Conservation (phyloP, 2,113 vertebrate genomes). For the Neotragus pygmaeus region DNA sequence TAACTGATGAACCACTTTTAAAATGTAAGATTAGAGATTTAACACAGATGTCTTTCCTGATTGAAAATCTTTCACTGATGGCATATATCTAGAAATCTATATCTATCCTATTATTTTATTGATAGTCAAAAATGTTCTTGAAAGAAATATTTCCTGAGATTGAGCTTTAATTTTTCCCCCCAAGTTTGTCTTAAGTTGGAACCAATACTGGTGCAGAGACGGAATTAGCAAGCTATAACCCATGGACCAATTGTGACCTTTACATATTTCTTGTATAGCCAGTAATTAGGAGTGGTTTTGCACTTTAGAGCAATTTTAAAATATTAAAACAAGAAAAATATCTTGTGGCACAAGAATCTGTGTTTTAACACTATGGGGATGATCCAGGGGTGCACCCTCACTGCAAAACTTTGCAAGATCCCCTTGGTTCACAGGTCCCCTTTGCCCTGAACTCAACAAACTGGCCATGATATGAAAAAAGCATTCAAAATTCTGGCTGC, state of each 20-base stretch:
- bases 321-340: not conserved
- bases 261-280: not conserved
- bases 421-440: not conserved
- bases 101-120: not conserved
- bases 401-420: not conserved
- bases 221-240: not conserved
- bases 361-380: not conserved
- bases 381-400: not conserved
- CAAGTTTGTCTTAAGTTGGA: constrained; percentile 1
- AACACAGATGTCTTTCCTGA: not conserved
- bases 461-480: not conserved
- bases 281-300: not conserved
- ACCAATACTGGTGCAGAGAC: not conserved
- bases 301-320: not conserved
- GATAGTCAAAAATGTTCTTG: not conserved
- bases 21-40: not conserved
- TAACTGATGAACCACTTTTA: not conserved
- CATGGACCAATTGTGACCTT: not conserved
- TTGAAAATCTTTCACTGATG: not conserved
- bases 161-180: not conserved
- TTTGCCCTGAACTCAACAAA: not conserved
- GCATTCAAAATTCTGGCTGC: not conserved
- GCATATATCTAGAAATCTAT: not conserved
- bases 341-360: not conserved
- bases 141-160: not conserved